phyloP scores from a whole-genome alignment of 2,113 vertebrate species.

The Phrynocephalus versicolor region DNA sequence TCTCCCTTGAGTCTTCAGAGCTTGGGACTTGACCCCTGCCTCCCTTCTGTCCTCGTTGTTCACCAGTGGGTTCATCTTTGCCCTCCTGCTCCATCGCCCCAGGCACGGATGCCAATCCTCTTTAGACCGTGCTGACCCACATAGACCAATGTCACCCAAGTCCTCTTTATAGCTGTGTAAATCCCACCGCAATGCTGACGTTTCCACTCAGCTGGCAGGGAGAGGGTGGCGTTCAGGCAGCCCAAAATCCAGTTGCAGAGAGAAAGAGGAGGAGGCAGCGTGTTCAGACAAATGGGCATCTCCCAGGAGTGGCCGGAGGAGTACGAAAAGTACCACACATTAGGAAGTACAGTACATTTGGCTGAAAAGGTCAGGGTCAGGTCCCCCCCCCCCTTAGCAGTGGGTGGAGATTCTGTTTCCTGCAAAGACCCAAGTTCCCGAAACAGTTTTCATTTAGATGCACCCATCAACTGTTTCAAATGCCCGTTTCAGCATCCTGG shows the following conservation, averaged over 20 bases:
- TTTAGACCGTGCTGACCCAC: neutral
- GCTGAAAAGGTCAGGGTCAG: neutral
- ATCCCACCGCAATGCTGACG: neutral
- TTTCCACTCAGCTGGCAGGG: neutral
- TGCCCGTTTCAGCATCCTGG: neutral
- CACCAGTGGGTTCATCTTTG: fast-evolving
- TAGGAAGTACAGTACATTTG: neutral
- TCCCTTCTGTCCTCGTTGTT: too few species aligned
- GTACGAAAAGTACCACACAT: neutral
- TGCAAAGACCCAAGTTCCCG: neutral
- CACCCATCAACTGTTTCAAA: neutral
- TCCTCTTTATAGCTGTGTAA: neutral
- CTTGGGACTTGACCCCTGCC: neutral
- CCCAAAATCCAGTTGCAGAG: too few species aligned
- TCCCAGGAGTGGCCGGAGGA: neutral
- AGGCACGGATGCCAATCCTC: neutral
- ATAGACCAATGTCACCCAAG: neutral
- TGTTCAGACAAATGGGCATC: neutral
- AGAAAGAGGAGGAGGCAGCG: too few species aligned
- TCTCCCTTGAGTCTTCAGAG: neutral
- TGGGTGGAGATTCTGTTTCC: neutral
- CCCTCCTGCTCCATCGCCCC: neutral
- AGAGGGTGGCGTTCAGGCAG: neutral
- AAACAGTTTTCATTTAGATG: too few species aligned
- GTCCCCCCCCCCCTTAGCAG: neutral